Evolutionary conservation across 2,797 vertebrate species (phyloP), one percentile per base, ranked within the genome.

Genomic region (Sebastes jordani): DNA sequence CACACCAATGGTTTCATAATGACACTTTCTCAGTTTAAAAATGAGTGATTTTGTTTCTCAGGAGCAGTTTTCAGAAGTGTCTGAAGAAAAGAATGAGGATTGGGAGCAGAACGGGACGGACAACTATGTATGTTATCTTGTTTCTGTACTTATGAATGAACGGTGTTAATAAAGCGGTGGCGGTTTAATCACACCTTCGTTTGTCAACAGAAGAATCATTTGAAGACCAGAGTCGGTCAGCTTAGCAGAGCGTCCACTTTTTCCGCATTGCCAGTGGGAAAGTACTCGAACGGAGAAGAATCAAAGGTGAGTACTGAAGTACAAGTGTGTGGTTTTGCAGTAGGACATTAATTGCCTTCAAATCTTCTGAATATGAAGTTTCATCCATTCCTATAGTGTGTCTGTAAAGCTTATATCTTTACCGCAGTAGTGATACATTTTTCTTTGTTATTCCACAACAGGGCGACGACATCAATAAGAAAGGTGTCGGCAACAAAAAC

Each of bases 211-310:
- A 93, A 91, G 66, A 91, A 86, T 55, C 29, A 5, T 32, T 14
- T 82, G 32, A 94, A 88, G 74, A 46, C 46, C 34, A 93, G 81
- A 87, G 88, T 90, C 20, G 71, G 11, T 11, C n/a, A 91, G 74
- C 78, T 92, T 11, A 74, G 92, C 32, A 76, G 91, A 72, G 71
- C 84, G 0, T 93, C 94, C 4, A 60, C 71, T 0, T 1, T 2
- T 6, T 79, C 81, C 0, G 6, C 46, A 0, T 1, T 70, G 7
- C 22, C 27, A 0, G 82, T 87, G 0, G 13, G 14, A 4, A 91
- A 87, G 20, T 36, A 11, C 25, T 10, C 2, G 14, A 82, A 90
- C 11, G 71, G 49, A 58, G 36, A 76, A 3, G 74, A 62, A 4
- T 73, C 74, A 11, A 91, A 88, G 87, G 90, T 86, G 46, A 5